Percentiles rank a stretch among this genome's conserved stretches.
These are phyloP conservation scores for Callinectes sapidus DNA, from an alignment of 2,888 invertebrate species.

Conservation along the genomic window DNA sequence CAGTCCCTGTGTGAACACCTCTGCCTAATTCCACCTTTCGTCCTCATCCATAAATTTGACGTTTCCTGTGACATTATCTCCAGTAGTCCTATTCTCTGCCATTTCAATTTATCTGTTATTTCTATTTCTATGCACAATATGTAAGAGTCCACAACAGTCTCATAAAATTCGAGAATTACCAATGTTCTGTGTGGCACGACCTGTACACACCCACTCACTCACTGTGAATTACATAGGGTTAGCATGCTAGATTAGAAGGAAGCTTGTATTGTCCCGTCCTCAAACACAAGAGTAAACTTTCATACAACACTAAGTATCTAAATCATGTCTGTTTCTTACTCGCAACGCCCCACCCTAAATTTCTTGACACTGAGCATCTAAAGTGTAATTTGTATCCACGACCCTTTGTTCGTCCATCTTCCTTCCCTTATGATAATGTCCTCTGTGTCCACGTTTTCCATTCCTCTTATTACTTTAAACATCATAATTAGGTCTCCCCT, in stretches of 20 bases:
- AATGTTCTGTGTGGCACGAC: not conserved
- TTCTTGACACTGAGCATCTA: conserved; percentile 5
- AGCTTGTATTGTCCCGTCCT: not conserved
- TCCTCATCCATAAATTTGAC: too few species aligned
- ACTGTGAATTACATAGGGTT: not conserved
- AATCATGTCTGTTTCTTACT: not conserved
- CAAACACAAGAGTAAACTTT: not conserved
- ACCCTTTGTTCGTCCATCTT: not conserved
- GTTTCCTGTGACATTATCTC: too few species aligned
- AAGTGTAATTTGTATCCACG: not conserved
- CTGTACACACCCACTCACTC: not conserved
- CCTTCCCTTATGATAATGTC: not conserved
- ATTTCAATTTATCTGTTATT: too few species aligned
- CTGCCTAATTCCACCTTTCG: too few species aligned
- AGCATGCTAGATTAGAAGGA: not conserved
- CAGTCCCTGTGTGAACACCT: too few species aligned
- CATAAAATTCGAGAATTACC: not conserved
- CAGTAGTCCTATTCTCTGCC: too few species aligned
- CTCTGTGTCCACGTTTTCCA: not conserved
- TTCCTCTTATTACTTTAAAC: conserved; percentile 2
- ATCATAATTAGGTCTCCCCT: conserved; percentile 1
- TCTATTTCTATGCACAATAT: too few species aligned
- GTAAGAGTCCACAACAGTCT: not conserved
- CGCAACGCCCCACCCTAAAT: not conserved
- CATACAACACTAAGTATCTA: not conserved